phyloP scores from a whole-genome alignment of 2,797 vertebrate species.

The Tympanoctomys barrerae region DNA sequence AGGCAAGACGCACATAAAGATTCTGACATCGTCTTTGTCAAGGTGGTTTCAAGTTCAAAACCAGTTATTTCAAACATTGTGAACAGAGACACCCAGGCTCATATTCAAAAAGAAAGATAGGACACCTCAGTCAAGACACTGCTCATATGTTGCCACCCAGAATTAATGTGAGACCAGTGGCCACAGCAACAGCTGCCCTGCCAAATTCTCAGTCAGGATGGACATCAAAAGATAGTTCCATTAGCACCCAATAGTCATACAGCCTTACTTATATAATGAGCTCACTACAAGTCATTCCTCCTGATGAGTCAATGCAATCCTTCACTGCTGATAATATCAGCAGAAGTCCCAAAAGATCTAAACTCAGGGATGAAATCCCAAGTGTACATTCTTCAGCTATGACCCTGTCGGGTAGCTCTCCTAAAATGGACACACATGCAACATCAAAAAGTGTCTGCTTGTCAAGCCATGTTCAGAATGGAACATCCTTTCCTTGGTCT shows the following conservation, averaged over 20 bases:
- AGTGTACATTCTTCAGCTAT: neutral
- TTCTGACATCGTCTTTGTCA: slow-evolving; percentile 40
- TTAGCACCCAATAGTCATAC: neutral
- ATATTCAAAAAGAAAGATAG: slow-evolving; percentile 8
- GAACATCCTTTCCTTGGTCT: neutral
- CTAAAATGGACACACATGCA: neutral
- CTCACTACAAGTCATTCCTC: neutral
- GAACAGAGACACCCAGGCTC: slow-evolving; percentile 45
- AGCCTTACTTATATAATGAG: neutral
- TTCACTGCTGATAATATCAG: neutral
- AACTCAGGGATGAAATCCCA: neutral
- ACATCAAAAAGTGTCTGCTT: neutral
- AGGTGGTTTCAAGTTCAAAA: slow-evolving; percentile 41
- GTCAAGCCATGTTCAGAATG: neutral
- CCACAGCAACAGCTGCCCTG: neutral
- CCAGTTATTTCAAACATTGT: slow-evolving; percentile 59
- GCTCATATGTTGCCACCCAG: neutral
- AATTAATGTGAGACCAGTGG: rapidly evolving
- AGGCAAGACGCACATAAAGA: neutral
- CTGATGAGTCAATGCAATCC: neutral
- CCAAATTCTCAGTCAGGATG: neutral
- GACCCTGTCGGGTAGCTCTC: neutral
- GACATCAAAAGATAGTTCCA: neutral
- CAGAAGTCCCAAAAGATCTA: neutral
- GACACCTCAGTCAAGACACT: neutral